These are phyloP conservation scores for Magallana nippona DNA, from an alignment of 2,888 invertebrate species.

Conservation along the genomic window DNA sequence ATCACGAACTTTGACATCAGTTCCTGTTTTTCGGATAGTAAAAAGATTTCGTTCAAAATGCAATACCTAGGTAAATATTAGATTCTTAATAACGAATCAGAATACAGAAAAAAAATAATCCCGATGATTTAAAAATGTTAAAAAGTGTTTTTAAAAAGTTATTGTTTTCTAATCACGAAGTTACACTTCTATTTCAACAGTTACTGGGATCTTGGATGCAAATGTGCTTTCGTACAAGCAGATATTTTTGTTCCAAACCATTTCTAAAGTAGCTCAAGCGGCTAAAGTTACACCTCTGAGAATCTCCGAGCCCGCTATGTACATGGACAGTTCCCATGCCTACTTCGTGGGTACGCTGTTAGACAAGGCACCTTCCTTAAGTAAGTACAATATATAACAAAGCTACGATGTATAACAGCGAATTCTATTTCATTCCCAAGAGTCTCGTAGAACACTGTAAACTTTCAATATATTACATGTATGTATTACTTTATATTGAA, in stretches of 20 bases:
- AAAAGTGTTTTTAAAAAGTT: too few relatives aligned
- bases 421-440: too few relatives aligned
- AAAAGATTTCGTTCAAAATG: constrained; percentile 61
- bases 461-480: too few relatives aligned
- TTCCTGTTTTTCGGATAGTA: constrained; percentile 59
- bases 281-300: constrained; percentile 60
- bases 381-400: constrained; percentile 50
- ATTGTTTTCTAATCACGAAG: too few relatives aligned
- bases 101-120: not conserved
- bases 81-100: not conserved
- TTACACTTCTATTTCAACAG: too few relatives aligned
- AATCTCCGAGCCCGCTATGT: constrained; percentile 57
- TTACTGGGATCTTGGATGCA: constrained; percentile 56
- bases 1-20: constrained; percentile 63
- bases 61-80: constrained; percentile 60
- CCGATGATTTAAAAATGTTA: too few relatives aligned
- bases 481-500: too few relatives aligned
- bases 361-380: constrained; percentile 62
- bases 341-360: constrained; percentile 66
- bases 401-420: not conserved
- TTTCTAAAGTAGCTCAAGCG: constrained; percentile 49
- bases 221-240: constrained; percentile 55
- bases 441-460: too few relatives aligned
- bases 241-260: constrained; percentile 52
- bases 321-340: constrained; percentile 55